These are phyloP conservation scores for Thaleichthys pacificus DNA, from an alignment of 2,797 vertebrate species.

Conservation along the genomic window DNA sequence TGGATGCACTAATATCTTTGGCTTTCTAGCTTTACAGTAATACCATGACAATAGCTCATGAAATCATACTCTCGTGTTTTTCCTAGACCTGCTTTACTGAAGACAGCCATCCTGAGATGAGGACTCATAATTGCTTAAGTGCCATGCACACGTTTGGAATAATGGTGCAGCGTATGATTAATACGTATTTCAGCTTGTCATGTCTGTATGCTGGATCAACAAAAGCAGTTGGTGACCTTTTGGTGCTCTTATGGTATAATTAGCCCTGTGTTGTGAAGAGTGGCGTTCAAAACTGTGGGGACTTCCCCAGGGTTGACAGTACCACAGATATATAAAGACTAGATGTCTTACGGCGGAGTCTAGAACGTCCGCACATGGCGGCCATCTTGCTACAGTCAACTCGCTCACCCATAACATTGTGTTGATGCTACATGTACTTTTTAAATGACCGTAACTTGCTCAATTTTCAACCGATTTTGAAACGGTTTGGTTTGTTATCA, in stretches of 20 bases:
- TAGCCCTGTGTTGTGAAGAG: slow-evolving; percentile 59
- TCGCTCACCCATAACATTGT: too few species aligned
- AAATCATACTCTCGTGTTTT: slow-evolving; percentile 26
- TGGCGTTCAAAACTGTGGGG: too few species aligned
- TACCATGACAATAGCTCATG: slow-evolving; percentile 48
- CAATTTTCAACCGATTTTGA: too few species aligned
- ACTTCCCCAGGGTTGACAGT: neutral
- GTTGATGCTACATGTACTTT: too few species aligned
- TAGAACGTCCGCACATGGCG: too few species aligned
- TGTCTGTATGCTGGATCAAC: slow-evolving; percentile 69
- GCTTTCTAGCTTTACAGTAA: slow-evolving; percentile 30
- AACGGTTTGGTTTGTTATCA: too few species aligned
- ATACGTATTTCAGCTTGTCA: neutral
- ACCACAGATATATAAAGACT: too few species aligned
- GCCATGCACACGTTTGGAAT: neutral
- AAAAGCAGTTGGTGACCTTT: slow-evolving; percentile 82
- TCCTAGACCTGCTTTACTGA: slow-evolving; percentile 19
- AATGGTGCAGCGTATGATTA: neutral
- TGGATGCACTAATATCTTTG: slow-evolving; percentile 35
- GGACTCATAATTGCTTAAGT: slow-evolving; percentile 27
- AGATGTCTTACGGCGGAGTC: too few species aligned
- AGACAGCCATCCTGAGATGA: slow-evolving; percentile 28
- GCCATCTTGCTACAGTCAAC: too few species aligned
- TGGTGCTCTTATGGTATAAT: slow-evolving; percentile 72
- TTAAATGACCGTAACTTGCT: too few species aligned